Percentiles rank a stretch among this genome's conserved stretches.
These are phyloP conservation scores for Clivina fossor DNA, from an alignment of 2,888 invertebrate genomes.

Conservation along the genomic window DNA sequence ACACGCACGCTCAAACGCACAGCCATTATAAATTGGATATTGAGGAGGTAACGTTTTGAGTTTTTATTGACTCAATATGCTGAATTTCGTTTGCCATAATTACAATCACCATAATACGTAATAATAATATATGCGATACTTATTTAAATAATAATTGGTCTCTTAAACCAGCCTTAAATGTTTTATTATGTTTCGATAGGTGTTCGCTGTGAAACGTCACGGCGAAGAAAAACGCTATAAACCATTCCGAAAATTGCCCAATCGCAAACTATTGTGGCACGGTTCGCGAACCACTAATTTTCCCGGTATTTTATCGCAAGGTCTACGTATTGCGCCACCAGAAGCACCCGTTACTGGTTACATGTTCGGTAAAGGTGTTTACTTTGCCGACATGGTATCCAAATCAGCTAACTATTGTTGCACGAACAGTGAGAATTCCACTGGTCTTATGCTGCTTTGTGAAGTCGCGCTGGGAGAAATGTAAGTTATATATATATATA, in stretches of 20 bases:
- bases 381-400: conserved; percentile 98
- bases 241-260: conserved; percentile 83
- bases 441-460: conserved; percentile 87
- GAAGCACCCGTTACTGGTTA: conserved; percentile 94
- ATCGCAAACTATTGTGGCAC: conserved; percentile 91
- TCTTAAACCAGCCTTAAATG: conserved; percentile 4
- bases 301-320: conserved; percentile 91
- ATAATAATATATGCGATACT: too few relatives aligned
- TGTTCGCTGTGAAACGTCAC: conserved; percentile 72
- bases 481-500: too few relatives aligned
- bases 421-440: conserved; percentile 66
- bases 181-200: conserved; percentile 49
- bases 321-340: conserved; percentile 94
- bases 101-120: too few relatives aligned
- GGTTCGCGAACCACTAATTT: conserved; percentile 94
- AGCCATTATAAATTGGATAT: conserved; percentile 70
- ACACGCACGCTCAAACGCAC: conserved; percentile 94
- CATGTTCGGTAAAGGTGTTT: conserved; percentile 99
- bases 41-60: conserved; percentile 58
- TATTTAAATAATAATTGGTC: background rate
- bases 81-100: too few relatives aligned
- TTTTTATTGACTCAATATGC: background rate
- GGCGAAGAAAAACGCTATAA: conserved; percentile 80
- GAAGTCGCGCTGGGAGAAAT: conserved; percentile 95
- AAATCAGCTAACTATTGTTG: conserved; percentile 97